Evolutionary conservation across 2,113 vertebrate species (phyloP).

Genomic region (Caracal caracal): DNA sequence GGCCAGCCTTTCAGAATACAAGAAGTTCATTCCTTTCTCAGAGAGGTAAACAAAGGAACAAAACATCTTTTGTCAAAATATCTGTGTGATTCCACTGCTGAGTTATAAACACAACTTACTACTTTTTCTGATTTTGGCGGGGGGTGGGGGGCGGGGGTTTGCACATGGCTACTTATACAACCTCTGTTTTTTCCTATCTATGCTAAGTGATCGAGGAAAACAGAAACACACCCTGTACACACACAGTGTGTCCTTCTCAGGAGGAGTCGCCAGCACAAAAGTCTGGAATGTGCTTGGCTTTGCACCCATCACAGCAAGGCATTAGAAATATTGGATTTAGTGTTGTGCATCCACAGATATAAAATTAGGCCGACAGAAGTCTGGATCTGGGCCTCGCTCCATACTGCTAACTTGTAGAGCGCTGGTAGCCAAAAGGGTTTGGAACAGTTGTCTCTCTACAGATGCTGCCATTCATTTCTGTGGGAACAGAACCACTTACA

Average conservation of each 20-base stretch:
- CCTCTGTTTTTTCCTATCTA: slow-evolving; percentile 19
- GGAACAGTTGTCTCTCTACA: slow-evolving; percentile 89
- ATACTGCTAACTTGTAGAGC: slow-evolving; percentile 85
- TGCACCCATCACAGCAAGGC: slow-evolving; percentile 81
- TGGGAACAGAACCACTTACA: slow-evolving; percentile 91
- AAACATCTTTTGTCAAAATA: slow-evolving; percentile 61
- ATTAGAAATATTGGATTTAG: slow-evolving; percentile 88
- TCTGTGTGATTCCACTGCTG: slow-evolving; percentile 76
- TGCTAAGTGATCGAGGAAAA: slow-evolving; percentile 58
- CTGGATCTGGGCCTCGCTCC: slow-evolving; percentile 88
- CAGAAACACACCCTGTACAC: slow-evolving; percentile 60
- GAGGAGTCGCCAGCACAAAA: slow-evolving; percentile 79
- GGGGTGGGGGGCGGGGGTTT: not conserved
- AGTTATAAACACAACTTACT: slow-evolving; percentile 70
- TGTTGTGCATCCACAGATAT: slow-evolving; percentile 85
- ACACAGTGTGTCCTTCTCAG: slow-evolving; percentile 53
- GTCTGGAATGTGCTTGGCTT: slow-evolving; percentile 84
- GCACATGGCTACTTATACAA: slow-evolving; percentile 76
- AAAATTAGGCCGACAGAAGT: slow-evolving; percentile 90
- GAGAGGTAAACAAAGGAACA: not conserved
- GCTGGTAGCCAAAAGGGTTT: slow-evolving; percentile 89
- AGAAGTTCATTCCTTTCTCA: not conserved
- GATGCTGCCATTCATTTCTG: slow-evolving; percentile 92
- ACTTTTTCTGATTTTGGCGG: slow-evolving; percentile 69
- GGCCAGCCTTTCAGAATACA: not conserved